Evolutionary conservation across 1,140 invertebrate species (phyloP), one percentile per base, ranked within the genome.

Genomic region (Helicoverpa zea): DNA sequence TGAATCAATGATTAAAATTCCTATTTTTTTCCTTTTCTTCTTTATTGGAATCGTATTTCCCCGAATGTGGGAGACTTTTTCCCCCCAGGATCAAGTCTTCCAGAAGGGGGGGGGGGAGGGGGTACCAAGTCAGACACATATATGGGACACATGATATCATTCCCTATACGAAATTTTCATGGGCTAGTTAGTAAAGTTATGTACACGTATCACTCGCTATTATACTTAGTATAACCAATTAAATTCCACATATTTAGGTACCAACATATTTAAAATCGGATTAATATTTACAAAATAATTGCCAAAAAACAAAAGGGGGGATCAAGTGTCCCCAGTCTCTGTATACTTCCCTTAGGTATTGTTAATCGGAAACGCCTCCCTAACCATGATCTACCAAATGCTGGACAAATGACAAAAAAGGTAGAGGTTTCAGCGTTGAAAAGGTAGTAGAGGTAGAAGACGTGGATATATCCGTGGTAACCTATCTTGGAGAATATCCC

Each of bases 171-270:
- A 23, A 23, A 23, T 23, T 80, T 80, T 73, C 54, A 18, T 73
- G 68, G 58, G 59, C 14, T 80, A 73, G 54, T 73, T 73, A 74
- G n/a, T 80, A 73, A 80, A 80, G 16, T 80, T 74, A 64, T 64
- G n/a, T 43, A 74, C 59, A 2, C 3, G 74, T 74, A 74, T 64
- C 70, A 54, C n/a, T 80, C 1, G 43, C 70, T 80, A 64, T 80
- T 80, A 74, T 43, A 80, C 58, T 66, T 66, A 74, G 58, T 73
- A 80, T 64, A 74, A 14, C 43, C 79, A 80, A 74, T 54, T 10
- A 66, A 80, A 74, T 74, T 80, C 29, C 70, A 74, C 70, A n/a
- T 80, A 80, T 80, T 74, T 80, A 11, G 66, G 59, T 80, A 80
- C 70, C 79, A 80, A 73, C 43, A 80, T 64, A 64, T 80, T 80